Evolutionary conservation across 1,140 invertebrate species (phyloP).

Genomic region (Polypedilum pembai): DNA sequence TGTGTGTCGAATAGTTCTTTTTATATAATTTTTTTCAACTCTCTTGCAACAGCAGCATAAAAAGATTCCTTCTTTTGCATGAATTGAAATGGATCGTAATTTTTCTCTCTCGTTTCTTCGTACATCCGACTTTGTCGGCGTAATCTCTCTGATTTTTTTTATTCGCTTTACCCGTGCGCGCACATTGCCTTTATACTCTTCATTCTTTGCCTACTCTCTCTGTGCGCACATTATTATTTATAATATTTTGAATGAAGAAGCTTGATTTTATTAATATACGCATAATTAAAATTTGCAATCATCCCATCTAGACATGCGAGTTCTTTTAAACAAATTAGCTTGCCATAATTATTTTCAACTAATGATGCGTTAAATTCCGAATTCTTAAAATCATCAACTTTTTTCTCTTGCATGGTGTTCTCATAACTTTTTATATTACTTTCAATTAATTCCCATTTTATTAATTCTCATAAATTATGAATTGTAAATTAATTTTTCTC

Average conservation of each 20-base stretch:
- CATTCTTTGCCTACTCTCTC: background rate
- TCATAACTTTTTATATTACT: constrained; percentile 22
- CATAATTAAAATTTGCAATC: constrained; percentile 26
- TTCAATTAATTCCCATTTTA: background rate
- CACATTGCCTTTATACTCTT: background rate
- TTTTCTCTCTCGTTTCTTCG: background rate
- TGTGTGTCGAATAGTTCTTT: constrained; percentile 1
- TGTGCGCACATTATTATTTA: background rate
- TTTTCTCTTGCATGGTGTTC: background rate
- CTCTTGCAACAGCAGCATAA: background rate
- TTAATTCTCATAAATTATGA: background rate
- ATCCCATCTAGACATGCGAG: background rate
- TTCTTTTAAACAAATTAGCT: background rate
- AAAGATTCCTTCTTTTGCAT: constrained; percentile 26
- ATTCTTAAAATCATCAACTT: background rate
- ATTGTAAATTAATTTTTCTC: background rate
- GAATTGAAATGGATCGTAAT: constrained; percentile 25
- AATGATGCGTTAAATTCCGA: constrained; percentile 16
- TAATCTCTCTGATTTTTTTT: background rate
- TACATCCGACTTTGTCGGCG: background rate
- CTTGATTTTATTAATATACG: constrained; percentile 24
- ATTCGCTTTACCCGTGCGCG: background rate
- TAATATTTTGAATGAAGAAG: constrained; percentile 15
- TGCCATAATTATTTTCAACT: background rate
- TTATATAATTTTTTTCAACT: background rate